Base-by-base conservation (phyloP, 53 echinoderm and acorn worm genomes). In the Apostichopus leukothele region DNA sequence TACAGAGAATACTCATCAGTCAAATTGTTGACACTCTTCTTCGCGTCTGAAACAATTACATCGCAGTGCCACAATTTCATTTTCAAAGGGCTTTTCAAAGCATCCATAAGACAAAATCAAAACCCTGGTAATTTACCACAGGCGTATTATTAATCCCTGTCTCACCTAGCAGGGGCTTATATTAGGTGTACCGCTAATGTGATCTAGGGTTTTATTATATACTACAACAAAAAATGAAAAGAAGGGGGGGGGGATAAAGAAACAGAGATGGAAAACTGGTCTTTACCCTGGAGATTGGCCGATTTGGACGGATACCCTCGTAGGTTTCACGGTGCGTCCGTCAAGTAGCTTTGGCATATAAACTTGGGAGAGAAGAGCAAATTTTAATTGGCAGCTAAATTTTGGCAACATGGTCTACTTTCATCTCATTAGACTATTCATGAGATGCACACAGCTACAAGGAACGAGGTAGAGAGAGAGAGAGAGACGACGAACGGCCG, bases 361-460 rank as follows among this genome's bases (percentile, higher is more conserved):
- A 63, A 63, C 11, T 11, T 61, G 3, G 8, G 63, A 13, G 63
- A 63, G 63, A 9, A 63, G 63, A 4, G 8, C 63, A 63, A 63
- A 63, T 10, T 79, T 79, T 79, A 79, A 79, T 79, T 79, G 53
- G 16, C 7, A 51, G 79, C 50, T 19, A 53, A 51, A 52, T 79
- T 79, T 51, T 39, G 39, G 79, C n/a, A 51, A 79, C 52, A 50
- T 79, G 79, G 7, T 79, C 79, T 19, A 79, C 79, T 79, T 78
- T 79, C 79, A 79, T 79, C 16, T 79, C 4, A 79, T 79, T 79
- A 79, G 54, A 79, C 54, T 79, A 79, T 79, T 79, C 79, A 39
- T 79, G 79, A 79, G 79, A 79, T 19, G 53, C n/a, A 53, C 53
- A 13, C 0, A 39, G 39, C 39, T 39, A 39, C 39, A 39, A 39